Evolutionary conservation across 2,113 vertebrate genomes (phyloP), one percentile per base, ranked within the genome.

Genomic region (Tachysurus vachellii): DNA sequence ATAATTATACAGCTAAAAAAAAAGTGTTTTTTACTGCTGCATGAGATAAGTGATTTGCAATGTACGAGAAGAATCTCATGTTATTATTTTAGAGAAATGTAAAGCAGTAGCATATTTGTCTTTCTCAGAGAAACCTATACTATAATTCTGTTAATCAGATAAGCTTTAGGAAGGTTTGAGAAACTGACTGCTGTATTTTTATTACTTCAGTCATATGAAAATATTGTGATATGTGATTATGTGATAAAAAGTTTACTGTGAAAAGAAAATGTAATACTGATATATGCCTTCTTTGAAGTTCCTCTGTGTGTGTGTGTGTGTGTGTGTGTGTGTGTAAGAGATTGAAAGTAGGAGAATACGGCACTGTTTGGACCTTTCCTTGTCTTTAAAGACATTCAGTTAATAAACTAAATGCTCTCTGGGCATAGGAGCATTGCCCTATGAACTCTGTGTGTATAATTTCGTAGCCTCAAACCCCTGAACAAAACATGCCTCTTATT

Each of bases 401-500:
- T 16, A 17, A 61, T 85, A 50, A 61, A 75, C 54, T 76, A 61
- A 75, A 85, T 57, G 14, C 16, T 23, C 66, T 85, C 59, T 54
- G 59, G 59, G 28, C 84, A 77, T n/a, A 79, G 11, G 8, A 77
- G 17, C 2, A 21, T 11, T 71, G 31, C 19, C 21, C 70, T 73
- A 4, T 56, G 31, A 59, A 71, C 56, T 14, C 36, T 73, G 8
- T 31, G 21, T 71, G 21, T 71, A 31, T 56, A 23, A 57, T 57
- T 42, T 36, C 12, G 42, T n/a, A 79, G 44, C 61, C 75, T 66
- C 75, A 64, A 54, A 61, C 53, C 44, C 21, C 44, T 80, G 26
- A 23, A 54, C 13, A 86, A 80, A 80, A 44, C 47, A 80, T 53
- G 11, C 16, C 28, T 80, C 31, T 56, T 8, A 66, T 86, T 86